These are phyloP conservation scores for Hybos culiciformis DNA, from an alignment of 2,888 invertebrate species.

Conservation along the genomic window DNA sequence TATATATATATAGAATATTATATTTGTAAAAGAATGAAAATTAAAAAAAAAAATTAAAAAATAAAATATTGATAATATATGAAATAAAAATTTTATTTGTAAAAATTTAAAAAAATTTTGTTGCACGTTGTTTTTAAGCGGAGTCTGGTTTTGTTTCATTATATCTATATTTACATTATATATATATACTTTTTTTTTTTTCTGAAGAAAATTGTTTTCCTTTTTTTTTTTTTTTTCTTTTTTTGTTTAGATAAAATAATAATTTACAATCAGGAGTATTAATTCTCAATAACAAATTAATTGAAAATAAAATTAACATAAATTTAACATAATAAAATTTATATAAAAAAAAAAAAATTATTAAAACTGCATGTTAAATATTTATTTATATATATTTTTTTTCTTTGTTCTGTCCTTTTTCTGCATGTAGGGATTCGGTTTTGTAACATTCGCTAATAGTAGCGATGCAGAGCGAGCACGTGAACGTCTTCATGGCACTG, in stretches of 20 bases:
- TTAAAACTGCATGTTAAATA: not conserved
- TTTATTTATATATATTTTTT: constrained; percentile 67
- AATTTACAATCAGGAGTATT: not conserved
- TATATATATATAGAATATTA: no score
- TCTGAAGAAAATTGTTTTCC: no score
- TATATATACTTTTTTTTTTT: no score
- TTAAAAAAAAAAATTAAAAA: no score
- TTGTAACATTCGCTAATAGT: constrained; percentile 99
- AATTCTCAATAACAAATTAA: not conserved
- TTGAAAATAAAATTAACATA: not conserved
- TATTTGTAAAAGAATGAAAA: no score
- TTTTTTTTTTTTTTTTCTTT: no score
- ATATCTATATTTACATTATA: no score
- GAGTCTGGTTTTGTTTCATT: constrained; percentile 40
- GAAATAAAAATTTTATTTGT: constrained; percentile 5
- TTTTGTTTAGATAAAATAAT: constrained; percentile 4
- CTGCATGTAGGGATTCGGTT: constrained; percentile 99
- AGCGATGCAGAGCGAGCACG: constrained; percentile 99
- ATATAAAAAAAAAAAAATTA: not conserved
- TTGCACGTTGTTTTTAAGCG: constrained; percentile 66
- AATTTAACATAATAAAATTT: constrained; percentile 6
- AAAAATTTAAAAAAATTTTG: constrained; percentile 47
- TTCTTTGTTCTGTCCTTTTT: constrained; percentile 77
- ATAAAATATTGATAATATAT: constrained; percentile 1
- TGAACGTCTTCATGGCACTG: constrained; percentile 99